A percentile compares a stretch with the other conserved stretches of the same genome.
These are phyloP conservation scores for Lampris incognitus DNA, from an alignment of 2,113 vertebrate genomes.

Conservation along the genomic window DNA sequence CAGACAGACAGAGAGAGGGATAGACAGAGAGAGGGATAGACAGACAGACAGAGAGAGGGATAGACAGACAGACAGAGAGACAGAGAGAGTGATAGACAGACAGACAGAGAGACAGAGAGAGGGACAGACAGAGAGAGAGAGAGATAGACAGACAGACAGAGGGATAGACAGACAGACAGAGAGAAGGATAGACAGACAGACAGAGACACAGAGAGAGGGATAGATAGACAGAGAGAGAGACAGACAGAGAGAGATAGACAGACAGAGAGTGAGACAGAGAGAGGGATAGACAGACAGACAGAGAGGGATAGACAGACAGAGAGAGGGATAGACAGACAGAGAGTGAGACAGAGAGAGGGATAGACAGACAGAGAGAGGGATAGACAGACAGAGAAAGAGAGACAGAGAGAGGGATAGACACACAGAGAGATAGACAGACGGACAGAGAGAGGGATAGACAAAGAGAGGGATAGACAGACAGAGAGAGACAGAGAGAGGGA, in stretches of 20 bases:
- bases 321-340: background rate
- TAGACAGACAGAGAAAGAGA: background rate
- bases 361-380: background rate
- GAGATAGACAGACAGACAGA: conserved; percentile 14
- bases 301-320: background rate
- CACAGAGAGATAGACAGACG: background rate
- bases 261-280: background rate
- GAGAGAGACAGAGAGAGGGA: no score
- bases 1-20: background rate
- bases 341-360: background rate
- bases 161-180: background rate
- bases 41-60: conserved; percentile 13
- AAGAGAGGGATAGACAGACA: no score
- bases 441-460: background rate
- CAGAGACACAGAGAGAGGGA: background rate
- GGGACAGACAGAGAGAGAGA: background rate
- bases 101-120: conserved; percentile 1
- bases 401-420: conserved; percentile 4
- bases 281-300: conserved; percentile 15
- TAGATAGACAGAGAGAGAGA: conserved; percentile 3
- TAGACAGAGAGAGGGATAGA: background rate
- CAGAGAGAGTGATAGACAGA: background rate
- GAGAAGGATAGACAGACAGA: background rate
- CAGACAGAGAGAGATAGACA: background rate
- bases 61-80: background rate